A percentile compares a stretch with the other conserved stretches of the same genome.
Evolutionary conservation across 1,140 invertebrate species (phyloP).

Genomic region (Micrasema longulum): DNA sequence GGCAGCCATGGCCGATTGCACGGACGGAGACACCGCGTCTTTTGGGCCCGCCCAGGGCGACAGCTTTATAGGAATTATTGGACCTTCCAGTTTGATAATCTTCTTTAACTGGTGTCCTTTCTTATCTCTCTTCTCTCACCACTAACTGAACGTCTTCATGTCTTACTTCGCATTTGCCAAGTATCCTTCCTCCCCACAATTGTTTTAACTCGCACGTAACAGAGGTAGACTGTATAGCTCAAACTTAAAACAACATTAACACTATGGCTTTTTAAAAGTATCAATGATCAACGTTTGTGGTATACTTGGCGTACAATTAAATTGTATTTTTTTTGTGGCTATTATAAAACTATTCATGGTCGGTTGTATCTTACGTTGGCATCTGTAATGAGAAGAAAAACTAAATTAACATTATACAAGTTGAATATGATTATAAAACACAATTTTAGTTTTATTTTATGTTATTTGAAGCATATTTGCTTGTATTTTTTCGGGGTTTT

Average conservation of each 20-base stretch:
- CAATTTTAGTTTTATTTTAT: too few species aligned
- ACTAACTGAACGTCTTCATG: constrained; percentile 12
- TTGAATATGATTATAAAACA: background rate
- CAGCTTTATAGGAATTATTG: constrained; percentile 38
- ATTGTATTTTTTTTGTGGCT: constrained; percentile 2
- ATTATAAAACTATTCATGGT: constrained; percentile 26
- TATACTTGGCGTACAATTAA: constrained; percentile 15
- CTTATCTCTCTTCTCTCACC: background rate
- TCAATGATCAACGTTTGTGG: constrained; percentile 2
- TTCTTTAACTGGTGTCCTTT: background rate
- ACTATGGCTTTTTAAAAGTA: constrained; percentile 28
- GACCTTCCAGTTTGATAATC: constrained; percentile 23
- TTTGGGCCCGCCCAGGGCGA: constrained; percentile 43
- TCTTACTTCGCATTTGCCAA: background rate
- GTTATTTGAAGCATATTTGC: too few species aligned
- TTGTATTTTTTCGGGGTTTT: too few species aligned
- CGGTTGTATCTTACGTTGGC: constrained; percentile 12
- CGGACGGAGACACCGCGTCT: constrained; percentile 61
- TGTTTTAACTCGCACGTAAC: constrained; percentile 10
- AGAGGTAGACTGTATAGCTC: constrained; percentile 17
- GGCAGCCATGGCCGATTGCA: constrained; percentile 66
- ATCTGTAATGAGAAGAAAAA: constrained; percentile 16
- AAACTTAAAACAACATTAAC: constrained; percentile 11
- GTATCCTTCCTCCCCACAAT: constrained; percentile 4
- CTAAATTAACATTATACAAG: too few species aligned